A percentile compares a stretch with the other conserved stretches of the same genome.
Conservation (phyloP, 2,797 vertebrate species). For the Sylvilagus floridanus region DNA sequence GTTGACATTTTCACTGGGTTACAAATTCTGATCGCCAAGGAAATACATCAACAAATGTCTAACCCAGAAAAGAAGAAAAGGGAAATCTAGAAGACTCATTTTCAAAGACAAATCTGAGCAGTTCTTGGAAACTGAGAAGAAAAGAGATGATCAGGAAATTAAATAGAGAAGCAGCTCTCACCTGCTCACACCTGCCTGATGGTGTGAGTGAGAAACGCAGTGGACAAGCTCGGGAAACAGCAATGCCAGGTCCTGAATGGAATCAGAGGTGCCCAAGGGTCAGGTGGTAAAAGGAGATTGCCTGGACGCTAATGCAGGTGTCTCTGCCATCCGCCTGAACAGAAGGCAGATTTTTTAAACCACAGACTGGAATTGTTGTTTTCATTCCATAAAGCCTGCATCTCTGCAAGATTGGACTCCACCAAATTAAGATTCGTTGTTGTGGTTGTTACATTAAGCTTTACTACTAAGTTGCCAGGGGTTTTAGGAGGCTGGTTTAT, state of each 20-base stretch:
- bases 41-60: slow-evolving; percentile 25
- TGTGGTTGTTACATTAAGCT: slow-evolving; percentile 44
- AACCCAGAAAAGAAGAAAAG: slow-evolving; percentile 1
- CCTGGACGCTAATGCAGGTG: background rate
- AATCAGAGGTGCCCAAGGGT: background rate
- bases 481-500: slow-evolving; percentile 68
- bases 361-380: background rate
- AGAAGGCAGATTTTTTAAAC: background rate
- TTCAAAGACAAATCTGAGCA: background rate
- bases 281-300: background rate
- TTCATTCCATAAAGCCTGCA: slow-evolving; percentile 47
- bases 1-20: slow-evolving; percentile 55
- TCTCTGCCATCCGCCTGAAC: background rate
- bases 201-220: background rate
- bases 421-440: slow-evolving; percentile 33
- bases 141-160: background rate
- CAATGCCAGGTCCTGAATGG: background rate
- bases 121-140: background rate
- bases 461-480: slow-evolving; percentile 49
- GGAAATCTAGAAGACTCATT: background rate
- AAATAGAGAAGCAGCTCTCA: background rate
- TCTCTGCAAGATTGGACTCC: slow-evolving; percentile 31
- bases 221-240: background rate
- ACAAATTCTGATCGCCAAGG: slow-evolving; percentile 29
- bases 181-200: background rate